Percentiles rank a stretch among this genome's conserved stretches.
These are phyloP conservation scores for Phodopus roborovskii DNA, from an alignment of 2,113 vertebrate genomes.

Conservation along the genomic window DNA sequence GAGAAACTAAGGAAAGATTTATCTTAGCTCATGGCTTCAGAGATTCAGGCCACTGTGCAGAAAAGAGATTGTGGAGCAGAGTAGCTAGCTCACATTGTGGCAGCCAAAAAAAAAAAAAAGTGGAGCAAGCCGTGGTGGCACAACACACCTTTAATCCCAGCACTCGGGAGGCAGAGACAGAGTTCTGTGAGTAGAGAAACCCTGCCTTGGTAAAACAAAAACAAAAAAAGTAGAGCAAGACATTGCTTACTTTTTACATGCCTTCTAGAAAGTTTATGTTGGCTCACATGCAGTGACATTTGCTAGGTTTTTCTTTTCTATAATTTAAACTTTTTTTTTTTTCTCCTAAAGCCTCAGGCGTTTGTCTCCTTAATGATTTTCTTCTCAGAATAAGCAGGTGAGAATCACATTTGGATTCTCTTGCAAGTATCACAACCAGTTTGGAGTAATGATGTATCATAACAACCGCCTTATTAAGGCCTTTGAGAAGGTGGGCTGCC, in stretches of 20 bases:
- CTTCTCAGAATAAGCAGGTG: constrained; percentile 88
- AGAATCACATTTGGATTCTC: constrained; percentile 92
- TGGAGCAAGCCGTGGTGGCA: background rate
- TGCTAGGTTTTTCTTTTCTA: constrained; percentile 24
- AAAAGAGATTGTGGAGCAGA: background rate
- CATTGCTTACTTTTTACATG: background rate
- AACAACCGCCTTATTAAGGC: constrained; percentile 91
- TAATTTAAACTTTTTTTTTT: constrained; percentile 30
- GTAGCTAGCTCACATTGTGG: background rate
- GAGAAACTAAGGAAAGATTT: background rate
- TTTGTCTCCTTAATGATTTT: constrained; percentile 77
- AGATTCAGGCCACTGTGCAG: background rate
- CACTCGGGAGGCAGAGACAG: background rate
- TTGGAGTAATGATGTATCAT: constrained; percentile 92
- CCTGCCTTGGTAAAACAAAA: background rate
- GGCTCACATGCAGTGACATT: background rate
- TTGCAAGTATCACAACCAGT: constrained; percentile 87
- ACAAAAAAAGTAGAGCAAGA: background rate
- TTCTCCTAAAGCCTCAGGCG: background rate
- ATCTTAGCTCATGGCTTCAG: background rate
- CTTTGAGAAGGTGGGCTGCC: constrained; percentile 91
- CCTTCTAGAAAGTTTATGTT: constrained; percentile 2
- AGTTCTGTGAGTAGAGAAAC: background rate
- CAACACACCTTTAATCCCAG: background rate
- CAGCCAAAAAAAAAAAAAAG: background rate